Conservation (phyloP, 53 echinoderm and acorn worm genomes). For the Holothuria leucospilota region DNA sequence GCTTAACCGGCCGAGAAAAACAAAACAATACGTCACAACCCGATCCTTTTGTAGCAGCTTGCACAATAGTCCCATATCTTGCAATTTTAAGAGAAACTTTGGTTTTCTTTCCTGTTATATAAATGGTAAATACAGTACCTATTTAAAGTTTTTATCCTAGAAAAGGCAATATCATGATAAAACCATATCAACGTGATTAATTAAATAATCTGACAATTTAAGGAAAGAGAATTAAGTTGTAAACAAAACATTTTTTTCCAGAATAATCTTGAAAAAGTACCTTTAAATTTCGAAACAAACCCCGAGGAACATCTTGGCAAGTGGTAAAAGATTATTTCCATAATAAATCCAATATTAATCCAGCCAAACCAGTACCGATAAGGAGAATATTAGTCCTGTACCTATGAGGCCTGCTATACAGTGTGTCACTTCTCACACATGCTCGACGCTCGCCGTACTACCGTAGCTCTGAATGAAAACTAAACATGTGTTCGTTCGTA, state of each 20-base stretch:
- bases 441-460: not conserved
- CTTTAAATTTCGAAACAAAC: not conserved
- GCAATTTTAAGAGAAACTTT: too few species aligned
- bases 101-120: too few species aligned
- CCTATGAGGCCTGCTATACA: not conserved
- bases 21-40: too few species aligned
- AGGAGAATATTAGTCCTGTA: not conserved
- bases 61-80: too few species aligned
- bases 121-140: too few species aligned
- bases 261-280: too few species aligned
- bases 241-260: constrained; percentile 12
- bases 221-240: not conserved
- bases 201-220: too few species aligned
- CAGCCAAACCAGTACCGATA: not conserved
- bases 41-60: too few species aligned
- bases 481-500: constrained; percentile 47
- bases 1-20: too few species aligned
- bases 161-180: too few species aligned
- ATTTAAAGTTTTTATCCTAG: too few species aligned
- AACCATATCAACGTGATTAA: too few species aligned
- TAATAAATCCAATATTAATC: constrained; percentile 9
- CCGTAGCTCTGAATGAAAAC: constrained; percentile 13
- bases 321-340: not conserved
- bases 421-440: not conserved
- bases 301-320: not conserved